Evolutionary conservation across 2,797 vertebrate species (phyloP), one percentile per base, ranked within the genome.

Genomic region (Eulemur coronatus): DNA sequence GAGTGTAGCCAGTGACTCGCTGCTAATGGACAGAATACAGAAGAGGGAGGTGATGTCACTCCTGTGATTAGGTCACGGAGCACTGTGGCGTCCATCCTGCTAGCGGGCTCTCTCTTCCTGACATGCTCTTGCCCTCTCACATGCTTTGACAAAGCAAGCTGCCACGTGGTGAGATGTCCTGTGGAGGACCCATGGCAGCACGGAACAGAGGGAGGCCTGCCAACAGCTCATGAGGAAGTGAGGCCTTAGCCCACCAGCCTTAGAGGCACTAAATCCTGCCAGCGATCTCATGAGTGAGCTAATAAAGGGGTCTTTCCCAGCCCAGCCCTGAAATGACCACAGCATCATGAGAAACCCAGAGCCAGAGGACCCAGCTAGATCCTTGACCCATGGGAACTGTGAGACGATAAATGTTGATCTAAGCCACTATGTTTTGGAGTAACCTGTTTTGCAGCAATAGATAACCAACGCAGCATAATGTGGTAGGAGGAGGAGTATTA

Each of bases 91-190:
- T 43, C 11, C 11, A 3, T 20, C 78, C 30, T 73, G 57, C 43
- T 41, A 10, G 75, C 30, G 1, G 4, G n/a, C 17, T 75, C 52
- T 63, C 22, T 67, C 43, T 70, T 81, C 24, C 28, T 35, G 55
- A 7, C 55, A 24, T 1, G 5, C 1, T 3, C 13, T 48, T 33
- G 2, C 35, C 41, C 15, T 12, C 69, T 18, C 12, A 0, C 80
- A 10, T 30, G 38, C 72, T 78, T 61, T 38, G 18, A 28, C 33
- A 50, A 35, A 69, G 10, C 17, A 0, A 1, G 33, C 8, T 12
- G 7, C n/a, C 73, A 38, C 11, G 22, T 13, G 38, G 67, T 59
- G 52, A 61, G 24, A 46, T 26, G 8, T 9, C n/a, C 30, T 28
- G 2, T 43, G 5, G 14, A 33, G 12, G 41, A n/a, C 20, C 61